phyloP scores from a whole-genome alignment of 2,888 invertebrate genomes.

The Coenonympha arcania region DNA sequence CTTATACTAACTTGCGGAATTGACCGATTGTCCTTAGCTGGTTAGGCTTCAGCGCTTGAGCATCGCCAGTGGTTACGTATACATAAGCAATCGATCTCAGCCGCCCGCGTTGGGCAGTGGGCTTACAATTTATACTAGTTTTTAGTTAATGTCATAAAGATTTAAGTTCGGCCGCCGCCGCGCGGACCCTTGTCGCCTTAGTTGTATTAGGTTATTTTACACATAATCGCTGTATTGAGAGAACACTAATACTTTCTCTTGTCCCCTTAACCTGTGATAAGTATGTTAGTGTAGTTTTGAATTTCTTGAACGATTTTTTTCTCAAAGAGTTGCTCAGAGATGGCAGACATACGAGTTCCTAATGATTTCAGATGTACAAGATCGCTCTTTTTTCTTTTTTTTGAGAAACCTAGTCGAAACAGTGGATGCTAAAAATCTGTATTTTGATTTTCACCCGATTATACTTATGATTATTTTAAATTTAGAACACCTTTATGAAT shows the following conservation, averaged over 20 bases:
- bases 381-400: constrained; percentile 41
- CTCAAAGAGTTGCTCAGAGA: constrained; percentile 64
- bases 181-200: constrained; percentile 55
- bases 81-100: constrained; percentile 70
- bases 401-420: constrained; percentile 60
- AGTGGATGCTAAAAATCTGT: constrained; percentile 31
- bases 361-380: constrained; percentile 64
- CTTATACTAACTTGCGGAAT: constrained; percentile 22
- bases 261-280: constrained; percentile 75
- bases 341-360: constrained; percentile 67
- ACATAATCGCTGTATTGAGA: constrained; percentile 64
- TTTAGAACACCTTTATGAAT: constrained; percentile 32
- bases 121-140: constrained; percentile 58
- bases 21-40: constrained; percentile 20
- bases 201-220: constrained; percentile 64
- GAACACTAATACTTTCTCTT: constrained; percentile 72
- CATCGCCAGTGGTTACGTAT: constrained; percentile 61
- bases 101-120: constrained; percentile 59
- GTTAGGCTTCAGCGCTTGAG: constrained; percentile 56
- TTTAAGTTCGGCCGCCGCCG: constrained; percentile 40
- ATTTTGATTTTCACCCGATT: constrained; percentile 49
- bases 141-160: constrained; percentile 35
- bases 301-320: constrained; percentile 60
- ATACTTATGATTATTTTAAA: constrained; percentile 47
- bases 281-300: constrained; percentile 68